Conservation (phyloP, 64 coral and sea anemone species). For the Exaiptasia diaphana region DNA sequence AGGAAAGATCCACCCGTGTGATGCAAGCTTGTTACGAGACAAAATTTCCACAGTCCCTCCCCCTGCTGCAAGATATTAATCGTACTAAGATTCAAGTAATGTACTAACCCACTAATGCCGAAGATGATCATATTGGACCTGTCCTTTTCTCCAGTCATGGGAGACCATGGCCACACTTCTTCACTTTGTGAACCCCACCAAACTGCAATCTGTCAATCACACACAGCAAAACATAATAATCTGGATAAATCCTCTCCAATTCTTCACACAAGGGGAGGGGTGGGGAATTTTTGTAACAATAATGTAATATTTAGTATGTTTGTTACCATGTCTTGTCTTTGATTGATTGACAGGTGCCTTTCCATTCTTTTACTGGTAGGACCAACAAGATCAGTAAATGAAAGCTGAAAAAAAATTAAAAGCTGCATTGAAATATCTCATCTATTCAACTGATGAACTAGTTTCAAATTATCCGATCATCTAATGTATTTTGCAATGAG, state of each 20-base stretch:
- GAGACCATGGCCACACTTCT: constrained; percentile 97
- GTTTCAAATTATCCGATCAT: too few relatives aligned
- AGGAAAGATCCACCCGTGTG: too few relatives aligned
- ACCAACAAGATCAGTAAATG: constrained; percentile 69
- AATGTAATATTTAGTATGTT: neutral
- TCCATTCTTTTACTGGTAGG: constrained; percentile 62
- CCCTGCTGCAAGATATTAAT: neutral
- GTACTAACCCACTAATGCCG: constrained; percentile 75
- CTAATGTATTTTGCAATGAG: too few relatives aligned
- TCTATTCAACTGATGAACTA: too few relatives aligned
- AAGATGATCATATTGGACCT: constrained; percentile 89
- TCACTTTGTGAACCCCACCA: constrained; percentile 89
- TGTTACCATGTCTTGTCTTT: constrained; percentile 80
- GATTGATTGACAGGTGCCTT: constrained; percentile 77
- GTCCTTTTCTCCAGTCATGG: constrained; percentile 78
- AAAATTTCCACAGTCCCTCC: neutral
- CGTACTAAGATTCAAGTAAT: neutral
- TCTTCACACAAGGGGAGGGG: neutral
- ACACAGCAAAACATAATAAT: neutral
- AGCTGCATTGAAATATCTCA: too few relatives aligned
- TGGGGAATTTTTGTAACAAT: neutral
- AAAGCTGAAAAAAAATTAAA: constrained; percentile 30
- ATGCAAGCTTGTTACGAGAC: too few relatives aligned
- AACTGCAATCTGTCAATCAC: constrained; percentile 45
- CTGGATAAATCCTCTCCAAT: too few relatives aligned